These are phyloP conservation scores for Aphis gossypii DNA, from an alignment of 1,140 invertebrate species.

Conservation along the genomic window DNA sequence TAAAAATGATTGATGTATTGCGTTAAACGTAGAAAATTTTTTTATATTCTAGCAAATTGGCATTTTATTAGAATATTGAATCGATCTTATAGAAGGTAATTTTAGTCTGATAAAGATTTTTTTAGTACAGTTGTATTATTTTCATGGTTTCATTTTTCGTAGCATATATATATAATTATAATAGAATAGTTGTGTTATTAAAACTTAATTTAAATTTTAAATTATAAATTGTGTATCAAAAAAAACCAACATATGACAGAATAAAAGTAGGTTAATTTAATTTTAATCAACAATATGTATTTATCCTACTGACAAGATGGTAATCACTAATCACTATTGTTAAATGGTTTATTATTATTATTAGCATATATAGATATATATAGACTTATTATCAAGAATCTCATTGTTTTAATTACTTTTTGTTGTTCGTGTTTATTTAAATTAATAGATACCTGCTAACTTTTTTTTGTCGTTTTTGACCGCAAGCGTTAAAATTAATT, in stretches of 20 bases:
- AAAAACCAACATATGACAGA: background rate
- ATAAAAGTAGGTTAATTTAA: constrained; percentile 4
- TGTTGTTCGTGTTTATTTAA: background rate
- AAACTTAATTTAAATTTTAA: background rate
- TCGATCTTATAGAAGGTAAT: background rate
- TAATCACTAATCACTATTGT: constrained; percentile 20
- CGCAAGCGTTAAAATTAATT: background rate
- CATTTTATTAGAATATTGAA: background rate
- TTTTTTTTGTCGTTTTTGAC: background rate
- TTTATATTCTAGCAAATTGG: background rate
- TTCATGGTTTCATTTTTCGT: background rate
- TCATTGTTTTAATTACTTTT: background rate
- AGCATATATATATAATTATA: background rate
- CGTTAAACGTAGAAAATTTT: background rate
- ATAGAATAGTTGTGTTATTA: background rate
- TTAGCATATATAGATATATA: background rate
- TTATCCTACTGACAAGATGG: background rate
- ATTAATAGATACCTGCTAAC: background rate
- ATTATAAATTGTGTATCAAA: background rate
- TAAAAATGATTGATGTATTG: background rate
- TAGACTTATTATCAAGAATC: background rate
- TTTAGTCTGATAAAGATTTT: background rate
- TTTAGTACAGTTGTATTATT: background rate
- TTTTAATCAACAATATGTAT: background rate
- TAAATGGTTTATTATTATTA: background rate